Evolutionary conservation across 1,140 invertebrate species (phyloP).

Genomic region (Teleogryllus occipitalis): DNA sequence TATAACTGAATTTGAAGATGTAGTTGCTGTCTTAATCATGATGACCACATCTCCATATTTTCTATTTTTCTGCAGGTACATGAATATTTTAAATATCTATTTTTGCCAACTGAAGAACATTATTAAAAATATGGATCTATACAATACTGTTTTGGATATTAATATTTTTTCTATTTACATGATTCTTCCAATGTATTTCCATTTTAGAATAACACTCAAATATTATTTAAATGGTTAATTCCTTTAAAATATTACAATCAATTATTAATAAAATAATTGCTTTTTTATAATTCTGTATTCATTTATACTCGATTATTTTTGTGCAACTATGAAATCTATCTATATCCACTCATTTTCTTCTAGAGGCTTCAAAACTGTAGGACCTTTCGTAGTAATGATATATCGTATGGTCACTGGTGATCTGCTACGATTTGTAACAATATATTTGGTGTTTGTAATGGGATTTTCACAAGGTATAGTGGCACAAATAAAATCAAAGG

Average conservation of each 20-base stretch:
- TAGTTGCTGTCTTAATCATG: constrained; percentile 87
- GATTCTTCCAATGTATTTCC: not conserved
- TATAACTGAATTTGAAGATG: constrained; percentile 76
- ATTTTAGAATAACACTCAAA: not conserved
- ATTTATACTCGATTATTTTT: not conserved
- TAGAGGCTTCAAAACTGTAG: constrained; percentile 94
- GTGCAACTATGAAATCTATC: not conserved
- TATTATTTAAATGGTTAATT: not conserved
- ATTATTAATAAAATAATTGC: not conserved
- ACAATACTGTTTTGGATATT: not conserved
- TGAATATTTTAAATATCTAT: too few species aligned
- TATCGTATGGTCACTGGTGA: constrained; percentile 97
- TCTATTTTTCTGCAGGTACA: constrained; percentile 91
- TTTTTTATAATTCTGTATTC: not conserved
- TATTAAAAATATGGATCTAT: not conserved
- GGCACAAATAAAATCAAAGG: not conserved
- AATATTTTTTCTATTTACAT: not conserved
- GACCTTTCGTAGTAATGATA: constrained; percentile 98
- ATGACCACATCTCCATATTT: constrained; percentile 93
- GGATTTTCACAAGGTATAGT: constrained; percentile 89
- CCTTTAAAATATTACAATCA: not conserved
- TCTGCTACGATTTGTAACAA: constrained; percentile 86
- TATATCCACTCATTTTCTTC: constrained; percentile 30
- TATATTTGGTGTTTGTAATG: constrained; percentile 94
- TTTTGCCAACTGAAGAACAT: not conserved